These are phyloP conservation scores for Griposia aprilina DNA, from an alignment of 2,888 invertebrate species.

Conservation along the genomic window DNA sequence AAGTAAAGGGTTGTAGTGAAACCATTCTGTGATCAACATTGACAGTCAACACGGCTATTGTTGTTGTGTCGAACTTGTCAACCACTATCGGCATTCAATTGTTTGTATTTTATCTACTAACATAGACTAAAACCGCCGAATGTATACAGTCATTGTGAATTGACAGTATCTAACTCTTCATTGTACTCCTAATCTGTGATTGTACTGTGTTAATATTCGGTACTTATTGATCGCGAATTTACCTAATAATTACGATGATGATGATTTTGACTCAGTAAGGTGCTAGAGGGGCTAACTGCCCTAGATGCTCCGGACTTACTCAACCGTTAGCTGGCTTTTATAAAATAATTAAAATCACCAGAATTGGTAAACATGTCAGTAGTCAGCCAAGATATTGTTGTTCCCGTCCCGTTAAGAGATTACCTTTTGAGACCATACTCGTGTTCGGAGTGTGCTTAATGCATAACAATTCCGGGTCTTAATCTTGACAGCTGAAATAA, in stretches of 20 bases:
- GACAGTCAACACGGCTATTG: constrained; percentile 44
- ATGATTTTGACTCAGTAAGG: background rate
- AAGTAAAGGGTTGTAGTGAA: constrained; percentile 49
- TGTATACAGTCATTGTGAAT: constrained; percentile 11
- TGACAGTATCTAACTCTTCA: constrained; percentile 27
- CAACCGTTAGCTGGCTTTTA: background rate
- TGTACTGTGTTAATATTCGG: background rate
- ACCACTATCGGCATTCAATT: constrained; percentile 30
- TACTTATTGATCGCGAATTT: too few relatives aligned
- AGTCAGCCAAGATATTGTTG: background rate
- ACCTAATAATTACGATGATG: background rate
- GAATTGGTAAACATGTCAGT: background rate
- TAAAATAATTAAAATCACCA: background rate
- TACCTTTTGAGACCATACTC: background rate
- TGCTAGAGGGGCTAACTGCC: background rate
- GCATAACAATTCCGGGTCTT: background rate
- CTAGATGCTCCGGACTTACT: background rate
- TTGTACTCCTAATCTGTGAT: too few relatives aligned
- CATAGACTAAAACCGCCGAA: constrained; percentile 27
- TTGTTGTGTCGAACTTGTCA: constrained; percentile 36
- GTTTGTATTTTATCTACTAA: constrained; percentile 40
- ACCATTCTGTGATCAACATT: constrained; percentile 43
- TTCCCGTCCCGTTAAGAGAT: background rate
- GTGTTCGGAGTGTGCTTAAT: background rate
- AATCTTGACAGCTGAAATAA: too few relatives aligned